These are phyloP conservation scores for Conomelus anceps DNA, from an alignment of 2,888 invertebrate genomes.

Conservation along the genomic window DNA sequence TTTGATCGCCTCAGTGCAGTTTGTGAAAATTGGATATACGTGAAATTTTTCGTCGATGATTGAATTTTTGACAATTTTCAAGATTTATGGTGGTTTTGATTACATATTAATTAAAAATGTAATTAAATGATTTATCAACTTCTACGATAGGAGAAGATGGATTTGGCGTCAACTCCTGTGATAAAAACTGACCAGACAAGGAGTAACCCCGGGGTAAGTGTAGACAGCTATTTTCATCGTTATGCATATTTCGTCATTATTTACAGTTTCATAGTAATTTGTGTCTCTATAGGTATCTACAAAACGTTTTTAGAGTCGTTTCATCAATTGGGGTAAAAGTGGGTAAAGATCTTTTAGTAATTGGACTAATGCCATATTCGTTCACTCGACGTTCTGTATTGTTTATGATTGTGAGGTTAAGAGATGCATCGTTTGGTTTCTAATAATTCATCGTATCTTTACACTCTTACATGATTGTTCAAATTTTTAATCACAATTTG, in stretches of 20 bases:
- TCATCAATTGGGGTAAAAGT: not conserved
- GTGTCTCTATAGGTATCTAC: not conserved
- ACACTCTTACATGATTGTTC: not conserved
- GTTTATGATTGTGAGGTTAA: slow-evolving; percentile 4
- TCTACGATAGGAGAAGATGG: slow-evolving; percentile 14
- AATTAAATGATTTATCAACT: not conserved
- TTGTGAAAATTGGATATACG: not conserved
- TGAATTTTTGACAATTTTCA: not conserved
- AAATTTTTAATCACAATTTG: not conserved
- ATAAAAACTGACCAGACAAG: slow-evolving; percentile 29
- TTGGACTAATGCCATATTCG: slow-evolving; percentile 8
- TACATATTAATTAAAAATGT: slow-evolving; percentile 4
- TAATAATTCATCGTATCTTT: not conserved
- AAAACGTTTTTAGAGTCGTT: not conserved
- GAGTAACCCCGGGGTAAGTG: slow-evolving; percentile 30
- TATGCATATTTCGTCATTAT: not conserved
- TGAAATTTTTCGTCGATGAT: not conserved
- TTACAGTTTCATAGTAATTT: not conserved
- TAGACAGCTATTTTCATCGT: not conserved
- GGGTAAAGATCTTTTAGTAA: not conserved
- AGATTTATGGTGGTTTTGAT: not conserved
- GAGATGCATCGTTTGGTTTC: not conserved
- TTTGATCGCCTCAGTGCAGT: not conserved
- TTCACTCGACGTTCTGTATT: slow-evolving; percentile 5
- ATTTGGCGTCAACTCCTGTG: slow-evolving; percentile 24